Evolutionary conservation across 2,113 vertebrate genomes (phyloP), one percentile per base, ranked within the genome.

Genomic region (Dendrocopos noguchii): DNA sequence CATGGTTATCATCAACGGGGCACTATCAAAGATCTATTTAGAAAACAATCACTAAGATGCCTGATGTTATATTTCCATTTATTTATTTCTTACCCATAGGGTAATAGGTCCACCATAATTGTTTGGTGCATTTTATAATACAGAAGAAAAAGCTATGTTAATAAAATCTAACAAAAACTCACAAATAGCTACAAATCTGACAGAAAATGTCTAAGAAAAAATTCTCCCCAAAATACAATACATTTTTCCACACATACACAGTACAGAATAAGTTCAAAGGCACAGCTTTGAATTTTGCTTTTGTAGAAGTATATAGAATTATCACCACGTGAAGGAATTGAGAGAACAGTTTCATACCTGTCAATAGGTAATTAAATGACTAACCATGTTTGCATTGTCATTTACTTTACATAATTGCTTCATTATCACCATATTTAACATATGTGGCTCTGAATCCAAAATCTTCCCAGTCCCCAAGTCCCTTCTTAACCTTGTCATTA

Each of bases 61-160:
- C 97, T 98, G 97, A 98, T 99, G 98, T 98, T 98, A 98, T 98
- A 99, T 98, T 98, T 98, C 98, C 98, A 98, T 98, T 99, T 98
- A 98, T 98, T 98, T 98, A 97, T 99, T 98, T 99, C 98, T 99
- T 99, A 99, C 99, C 99, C 99, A 99, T 98, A 99, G 99, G 99
- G 99, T 99, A 99, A 99, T 99, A 99, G 98, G 99, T 98, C 99
- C 98, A 99, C 98, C 98, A 98, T 98, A 98, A 98, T 98, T 98
- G 98, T 94, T 97, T 98, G 99, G 98, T 99, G 98, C 96, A 97
- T 99, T 98, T 98, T 98, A 98, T 98, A 98, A 99, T 98, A 99
- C 98, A 99, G 98, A 99, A 97, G 94, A 74, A 97, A 99, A 98
- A 96, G 97, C 98, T 98, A 98, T 98, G 99, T 99, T 99, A 99